A percentile compares a stretch with the other conserved stretches of the same genome.
These are phyloP conservation scores for Halesus radiatus DNA, from an alignment of 1,140 invertebrate genomes.

Conservation along the genomic window DNA sequence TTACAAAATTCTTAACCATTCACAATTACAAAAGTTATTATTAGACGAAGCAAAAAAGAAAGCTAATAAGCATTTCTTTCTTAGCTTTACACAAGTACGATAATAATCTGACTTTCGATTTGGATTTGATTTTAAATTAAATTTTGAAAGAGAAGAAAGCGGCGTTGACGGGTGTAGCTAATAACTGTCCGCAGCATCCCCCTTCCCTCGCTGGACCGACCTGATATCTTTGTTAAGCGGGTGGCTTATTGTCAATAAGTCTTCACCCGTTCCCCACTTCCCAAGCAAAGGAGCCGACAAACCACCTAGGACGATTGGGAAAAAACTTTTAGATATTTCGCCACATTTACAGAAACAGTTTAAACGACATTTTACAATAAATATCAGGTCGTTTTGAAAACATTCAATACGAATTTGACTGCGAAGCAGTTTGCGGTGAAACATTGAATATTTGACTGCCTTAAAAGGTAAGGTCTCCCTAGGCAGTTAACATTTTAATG, in stretches of 20 bases:
- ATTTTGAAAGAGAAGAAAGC: conserved; percentile 7
- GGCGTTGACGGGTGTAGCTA: conserved; percentile 48
- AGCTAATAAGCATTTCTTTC: conserved; percentile 18
- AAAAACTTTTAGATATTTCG: too few relatives aligned
- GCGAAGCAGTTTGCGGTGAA: too few relatives aligned
- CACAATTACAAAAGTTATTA: neutral
- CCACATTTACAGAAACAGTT: too few relatives aligned
- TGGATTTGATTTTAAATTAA: conserved; percentile 40
- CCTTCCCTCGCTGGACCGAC: too few relatives aligned
- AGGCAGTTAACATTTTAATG: too few relatives aligned
- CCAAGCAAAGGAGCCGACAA: conserved; percentile 32
- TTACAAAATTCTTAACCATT: too few relatives aligned
- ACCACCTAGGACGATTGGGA: conserved; percentile 33
- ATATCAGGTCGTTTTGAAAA: too few relatives aligned
- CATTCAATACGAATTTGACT: too few relatives aligned
- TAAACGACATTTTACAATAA: too few relatives aligned
- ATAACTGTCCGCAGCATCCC: conserved; percentile 33
- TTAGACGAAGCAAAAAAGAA: neutral
- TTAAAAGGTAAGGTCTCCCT: too few relatives aligned
- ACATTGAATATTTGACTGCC: too few relatives aligned
- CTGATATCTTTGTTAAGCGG: neutral
- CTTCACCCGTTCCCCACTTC: conserved; percentile 12
- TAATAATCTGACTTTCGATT: conserved; percentile 25
- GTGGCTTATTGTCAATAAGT: conserved; percentile 36
- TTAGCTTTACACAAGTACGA: neutral